Base-by-base conservation (phyloP, 2,888 invertebrate genomes). In the Rhamnusium bicolor region DNA sequence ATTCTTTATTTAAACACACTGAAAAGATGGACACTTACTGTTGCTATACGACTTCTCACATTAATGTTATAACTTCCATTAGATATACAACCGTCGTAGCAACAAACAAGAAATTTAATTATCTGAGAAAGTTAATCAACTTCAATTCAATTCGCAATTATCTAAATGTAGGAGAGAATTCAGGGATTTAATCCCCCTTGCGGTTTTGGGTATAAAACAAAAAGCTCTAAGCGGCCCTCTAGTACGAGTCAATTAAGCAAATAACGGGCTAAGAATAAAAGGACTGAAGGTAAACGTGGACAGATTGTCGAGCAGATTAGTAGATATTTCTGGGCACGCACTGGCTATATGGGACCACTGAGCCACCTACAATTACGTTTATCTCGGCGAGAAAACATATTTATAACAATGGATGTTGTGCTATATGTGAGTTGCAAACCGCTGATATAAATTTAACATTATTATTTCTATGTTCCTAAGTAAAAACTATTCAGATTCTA, bases 231-330 rank as follows among this genome's bases (percentile, higher is more conserved):
- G 68, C 74, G 75, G 74, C 75, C 68, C 72, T 73, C 75, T 73
- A 71, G 71, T 75, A 74, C 71, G 71, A 72, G 72, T 72, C 75
- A 77, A 80, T 80, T 80, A 80, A 79, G 74, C 77, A 78, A 76
- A 76, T 79, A 74, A 75, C 75, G 75, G 67, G 66, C 68, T 69
- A 73, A 72, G 76, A 77, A 75, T 76, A 76, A 76, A 75, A 73
- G 71, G 75, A 16, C 66, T 40, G 58, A 27, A 29, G 60, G 49
- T 29, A 53, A 54, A 68, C 56, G 62, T 46, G 61, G 56, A 32
- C 24, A 56, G 61, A 68, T 68, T 61, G 10, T 61, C 29, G 29
- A 58, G 58, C 18, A 32, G 58, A 51, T 51, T 51, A 51, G 19
- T 32, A 46, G 46, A 46, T 61, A 61, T 46, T 46, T 46, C 61